Evolutionary conservation across 2,113 vertebrate species (phyloP).

Genomic region (Leptocoma aspasia): DNA sequence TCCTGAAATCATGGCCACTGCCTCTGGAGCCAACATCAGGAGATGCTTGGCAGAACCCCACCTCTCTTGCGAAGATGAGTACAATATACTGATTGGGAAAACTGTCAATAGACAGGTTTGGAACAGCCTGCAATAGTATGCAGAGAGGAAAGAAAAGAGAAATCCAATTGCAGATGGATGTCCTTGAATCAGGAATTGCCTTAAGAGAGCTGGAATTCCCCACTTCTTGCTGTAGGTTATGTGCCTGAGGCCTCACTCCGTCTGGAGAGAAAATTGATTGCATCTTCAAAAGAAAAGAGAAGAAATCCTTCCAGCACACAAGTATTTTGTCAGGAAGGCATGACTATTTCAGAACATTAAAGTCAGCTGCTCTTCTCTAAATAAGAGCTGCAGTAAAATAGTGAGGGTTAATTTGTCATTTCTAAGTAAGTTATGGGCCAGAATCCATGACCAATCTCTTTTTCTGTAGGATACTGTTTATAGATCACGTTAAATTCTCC

Average conservation of each 20-base stretch:
- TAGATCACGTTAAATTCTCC: neutral
- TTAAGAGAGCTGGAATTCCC: neutral
- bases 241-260: neutral
- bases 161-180: neutral
- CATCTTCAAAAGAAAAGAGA: neutral
- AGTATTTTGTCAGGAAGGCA: constrained; percentile 5
- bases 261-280: neutral
- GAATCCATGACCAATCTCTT: neutral
- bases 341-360: neutral
- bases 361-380: neutral
- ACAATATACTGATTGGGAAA: accelerated
- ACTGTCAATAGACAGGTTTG: neutral
- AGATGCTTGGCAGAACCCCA: neutral
- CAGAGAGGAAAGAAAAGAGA: neutral
- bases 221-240: neutral
- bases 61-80: neutral
- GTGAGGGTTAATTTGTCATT: neutral
- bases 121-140: neutral
- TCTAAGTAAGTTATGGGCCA: neutral
- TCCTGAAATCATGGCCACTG: neutral
- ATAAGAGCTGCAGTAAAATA: neutral
- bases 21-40: neutral
- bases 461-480: neutral
- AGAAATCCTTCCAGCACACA: neutral
- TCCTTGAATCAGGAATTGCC: neutral